Evolutionary conservation across 2,888 invertebrate species (phyloP), one percentile per base, ranked within the genome.

Genomic region (Cephonodes hylas): DNA sequence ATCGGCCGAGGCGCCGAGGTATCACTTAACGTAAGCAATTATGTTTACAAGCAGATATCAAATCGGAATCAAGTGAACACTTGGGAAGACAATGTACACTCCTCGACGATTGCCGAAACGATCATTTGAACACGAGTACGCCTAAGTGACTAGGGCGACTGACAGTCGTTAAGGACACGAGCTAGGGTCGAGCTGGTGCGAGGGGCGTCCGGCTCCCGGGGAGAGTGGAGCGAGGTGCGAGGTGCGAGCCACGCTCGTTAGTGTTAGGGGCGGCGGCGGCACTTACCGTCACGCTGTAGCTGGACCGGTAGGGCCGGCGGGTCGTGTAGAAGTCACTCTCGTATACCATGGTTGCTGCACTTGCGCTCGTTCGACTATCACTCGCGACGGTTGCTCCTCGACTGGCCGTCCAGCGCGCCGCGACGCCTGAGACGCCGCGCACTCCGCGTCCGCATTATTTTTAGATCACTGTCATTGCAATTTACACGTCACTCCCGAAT

Each of bases 291-390:
- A 97, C 96, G 96, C 97, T 96, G 88, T 96, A 94, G 86, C 95
- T 95, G 69, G 94, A 95, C 91, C 96, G 93, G 89, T 95, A 94
- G 73, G 96, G 96, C 93, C 97, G 95, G 93, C 97, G 96, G 90
- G 96, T 96, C 83, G 97, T 97, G 93, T 96, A 96, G 93, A 96
- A 97, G 93, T 97, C 97, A 94, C 96, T 96, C 94, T 97, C 96
- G 96, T 97, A 97, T 93, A 97, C 97, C 97, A 97, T 97, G 91
- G 86, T 84, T 89, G 87, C 80, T 86, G 79, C 75, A 75, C 75
- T 74, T 69, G 70, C 72, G 70, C 70, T 88, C 88, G 87, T 88
- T 89, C 89, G 91, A 83, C 85, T 88, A 84, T 81, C 85, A 84
- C 86, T 88, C 88, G 90, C 89, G 90, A 83, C 90, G 91, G 83